Percentiles rank a stretch among this genome's conserved stretches.
Conservation (phyloP, 2,113 vertebrate genomes). For the Zosterops japonicus region DNA sequence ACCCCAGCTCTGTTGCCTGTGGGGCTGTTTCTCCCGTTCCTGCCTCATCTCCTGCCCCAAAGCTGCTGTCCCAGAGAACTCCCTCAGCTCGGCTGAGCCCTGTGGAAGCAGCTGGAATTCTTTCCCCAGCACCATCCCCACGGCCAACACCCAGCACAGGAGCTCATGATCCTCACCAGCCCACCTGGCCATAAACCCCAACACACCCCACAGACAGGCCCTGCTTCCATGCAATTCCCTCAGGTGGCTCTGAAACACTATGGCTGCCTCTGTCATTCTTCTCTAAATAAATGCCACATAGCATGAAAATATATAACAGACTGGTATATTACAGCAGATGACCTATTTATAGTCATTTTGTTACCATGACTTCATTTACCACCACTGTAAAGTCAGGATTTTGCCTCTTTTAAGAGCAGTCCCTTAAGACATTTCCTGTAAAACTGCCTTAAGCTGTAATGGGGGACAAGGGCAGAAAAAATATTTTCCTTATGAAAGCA, state of each 20-base stretch:
- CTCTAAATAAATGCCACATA: neutral
- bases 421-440: neutral
- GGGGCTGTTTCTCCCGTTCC: neutral
- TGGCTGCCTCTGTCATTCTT: neutral
- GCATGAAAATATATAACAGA: neutral
- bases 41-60: neutral
- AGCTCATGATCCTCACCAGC: rapidly evolving
- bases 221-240: rapidly evolving
- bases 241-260: neutral
- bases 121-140: too few species aligned
- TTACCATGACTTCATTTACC: neutral
- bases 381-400: neutral
- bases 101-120: neutral
- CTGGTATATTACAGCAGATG: neutral
- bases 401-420: neutral
- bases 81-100: rapidly evolving
- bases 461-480: neutral
- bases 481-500: neutral
- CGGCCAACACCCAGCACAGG: neutral
- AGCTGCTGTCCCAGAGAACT: neutral
- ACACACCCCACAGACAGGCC: rapidly evolving
- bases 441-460: neutral
- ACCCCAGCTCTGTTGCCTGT: rapidly evolving
- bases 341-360: neutral
- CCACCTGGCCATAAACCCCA: rapidly evolving